A percentile compares a stretch with the other conserved stretches of the same genome.
Evolutionary conservation across 2,888 invertebrate species (phyloP).

Genomic region (Allolobophora icterica): DNA sequence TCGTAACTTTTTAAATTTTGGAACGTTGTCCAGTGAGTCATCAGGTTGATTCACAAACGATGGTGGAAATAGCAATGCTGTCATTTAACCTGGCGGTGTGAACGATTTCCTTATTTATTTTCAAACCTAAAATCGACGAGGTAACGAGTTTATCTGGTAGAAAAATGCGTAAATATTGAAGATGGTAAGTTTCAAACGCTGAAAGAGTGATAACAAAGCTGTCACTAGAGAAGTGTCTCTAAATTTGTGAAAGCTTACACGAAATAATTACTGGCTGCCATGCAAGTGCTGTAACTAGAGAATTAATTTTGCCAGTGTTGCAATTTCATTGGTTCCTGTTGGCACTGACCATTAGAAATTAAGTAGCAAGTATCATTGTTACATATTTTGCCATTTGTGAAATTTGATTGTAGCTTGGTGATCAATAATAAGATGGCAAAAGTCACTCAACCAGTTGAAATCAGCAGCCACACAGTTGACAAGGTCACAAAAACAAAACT

Average conservation of each 20-base stretch:
- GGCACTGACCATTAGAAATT: neutral
- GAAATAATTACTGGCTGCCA: neutral
- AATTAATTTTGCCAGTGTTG: neutral
- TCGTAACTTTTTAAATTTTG: neutral
- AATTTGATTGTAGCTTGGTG: too few species aligned
- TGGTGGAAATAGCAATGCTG: neutral
- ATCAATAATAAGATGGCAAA: conserved; percentile 58
- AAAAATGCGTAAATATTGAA: neutral
- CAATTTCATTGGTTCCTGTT: neutral
- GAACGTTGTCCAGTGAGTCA: neutral
- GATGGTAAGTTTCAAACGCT: neutral
- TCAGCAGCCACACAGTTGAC: conserved; percentile 84
- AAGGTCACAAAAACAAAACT: conserved; percentile 98
- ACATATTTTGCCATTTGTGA: neutral
- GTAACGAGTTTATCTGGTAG: neutral
- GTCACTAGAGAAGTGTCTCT: neutral
- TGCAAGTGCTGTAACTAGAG: neutral
- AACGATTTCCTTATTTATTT: neutral
- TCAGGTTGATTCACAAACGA: neutral
- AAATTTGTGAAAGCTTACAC: neutral
- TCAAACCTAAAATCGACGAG: neutral
- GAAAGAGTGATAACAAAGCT: neutral
- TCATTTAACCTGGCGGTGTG: neutral
- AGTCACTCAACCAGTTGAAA: conserved; percentile 74
- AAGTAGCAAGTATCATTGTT: neutral